A percentile compares a stretch with the other conserved stretches of the same genome.
These are phyloP conservation scores for Aurelia coerulea DNA, from an alignment of 30 jellyfish, hydroid and myxozoan species.

Conservation along the genomic window DNA sequence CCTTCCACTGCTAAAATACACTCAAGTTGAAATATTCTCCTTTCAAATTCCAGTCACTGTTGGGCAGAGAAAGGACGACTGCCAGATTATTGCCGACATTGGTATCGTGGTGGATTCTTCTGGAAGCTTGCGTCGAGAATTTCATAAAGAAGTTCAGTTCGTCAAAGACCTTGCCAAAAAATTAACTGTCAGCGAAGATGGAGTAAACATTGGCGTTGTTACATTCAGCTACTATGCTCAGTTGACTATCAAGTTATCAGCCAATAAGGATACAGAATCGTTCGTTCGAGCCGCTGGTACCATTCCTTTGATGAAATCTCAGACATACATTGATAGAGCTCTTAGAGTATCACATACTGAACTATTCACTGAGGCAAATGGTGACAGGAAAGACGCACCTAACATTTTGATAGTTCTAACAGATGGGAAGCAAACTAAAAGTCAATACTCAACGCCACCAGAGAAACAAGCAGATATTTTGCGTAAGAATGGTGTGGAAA, in stretches of 20 bases:
- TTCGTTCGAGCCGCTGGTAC: slow-evolving; percentile 25
- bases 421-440: slow-evolving; percentile 68
- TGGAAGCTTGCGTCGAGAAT: slow-evolving; percentile 66
- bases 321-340: slow-evolving; percentile 73
- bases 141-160: slow-evolving; percentile 47
- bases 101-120: slow-evolving; percentile 79
- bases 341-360: slow-evolving; percentile 21
- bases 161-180: slow-evolving; percentile 46
- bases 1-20: no score
- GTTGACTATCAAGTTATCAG: slow-evolving; percentile 64
- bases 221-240: slow-evolving; percentile 71
- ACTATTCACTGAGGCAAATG: slow-evolving; percentile 61
- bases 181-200: slow-evolving; percentile 45
- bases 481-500: slow-evolving; percentile 51
- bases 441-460: slow-evolving; percentile 43
- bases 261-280: slow-evolving; percentile 45
- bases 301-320: slow-evolving; percentile 51
- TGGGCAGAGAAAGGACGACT: slow-evolving; percentile 17
- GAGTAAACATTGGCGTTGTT: slow-evolving; percentile 78
- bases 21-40: no score
- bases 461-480: slow-evolving; percentile 31
- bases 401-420: slow-evolving; percentile 61
- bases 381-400: slow-evolving; percentile 74
- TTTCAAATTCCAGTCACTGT: not conserved
- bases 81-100: slow-evolving; percentile 64